Evolutionary conservation across 2,113 vertebrate genomes (phyloP), one percentile per base, ranked within the genome.

Genomic region (Strigops habroptila): DNA sequence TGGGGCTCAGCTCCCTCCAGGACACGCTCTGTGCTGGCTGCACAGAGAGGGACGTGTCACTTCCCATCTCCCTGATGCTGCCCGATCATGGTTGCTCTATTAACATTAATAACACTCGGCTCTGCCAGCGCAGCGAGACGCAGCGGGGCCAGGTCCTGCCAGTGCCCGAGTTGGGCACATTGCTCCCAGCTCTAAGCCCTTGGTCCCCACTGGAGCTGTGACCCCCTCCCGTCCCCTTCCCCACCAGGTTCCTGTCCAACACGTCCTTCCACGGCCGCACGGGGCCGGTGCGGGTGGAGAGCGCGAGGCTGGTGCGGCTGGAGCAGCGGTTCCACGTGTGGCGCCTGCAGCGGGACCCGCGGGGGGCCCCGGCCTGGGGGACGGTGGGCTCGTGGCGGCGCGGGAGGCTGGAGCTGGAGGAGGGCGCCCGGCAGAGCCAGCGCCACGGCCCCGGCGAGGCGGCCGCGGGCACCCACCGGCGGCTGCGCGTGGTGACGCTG

Each of bases 291-390:
- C 97, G 94, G 0, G 96, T 98, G 65, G 97, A 95, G 28, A 92
- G 98, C 18, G 74, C 82, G 3, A 98, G 98, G 1, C 73, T 97
- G 51, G 95, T 99, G 41, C 95, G 97, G 41, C 96, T 96, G 4
- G 97, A 98, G 18, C 98, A 98, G 71, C 97, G 80, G 21, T 99
- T 98, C 94, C 98, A 97, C 2, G 91, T 99, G 63, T 99, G 99
- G 99, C 98, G 98, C 81, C 97, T 99, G 33, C 97, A 96, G 7
- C 96, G 96, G 8, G 98, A 99, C 31, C 97, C 97, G 0, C 82
- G 95, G 53, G 99, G 99, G 1, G 97, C 98, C 49, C 99, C 99
- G 4, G 97, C 98, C 57, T 99, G 99, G 99, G 98, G 99, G 84
- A 99, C 98, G 0, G 98, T 99, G 93, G 99, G 98, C 70, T 97